These are phyloP conservation scores for Manacus vitellinus DNA, from an alignment of 2,113 vertebrate species.

Conservation along the genomic window DNA sequence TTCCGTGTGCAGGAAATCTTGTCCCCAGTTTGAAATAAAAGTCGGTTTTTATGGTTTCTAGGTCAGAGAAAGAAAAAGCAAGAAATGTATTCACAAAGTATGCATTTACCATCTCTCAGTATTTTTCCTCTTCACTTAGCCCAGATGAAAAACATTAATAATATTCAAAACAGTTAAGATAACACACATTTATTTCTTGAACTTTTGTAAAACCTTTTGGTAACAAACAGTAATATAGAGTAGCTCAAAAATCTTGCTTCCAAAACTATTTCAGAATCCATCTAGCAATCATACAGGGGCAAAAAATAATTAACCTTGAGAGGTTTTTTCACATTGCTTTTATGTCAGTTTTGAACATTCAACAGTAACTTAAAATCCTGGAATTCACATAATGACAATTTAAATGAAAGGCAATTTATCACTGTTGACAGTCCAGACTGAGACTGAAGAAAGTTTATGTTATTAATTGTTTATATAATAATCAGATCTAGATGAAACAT, in stretches of 20 bases:
- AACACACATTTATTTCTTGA: neutral
- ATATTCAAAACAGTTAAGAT: neutral
- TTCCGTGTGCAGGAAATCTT: slow-evolving; percentile 85
- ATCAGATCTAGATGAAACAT: neutral
- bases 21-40: slow-evolving; percentile 72
- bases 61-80: neutral
- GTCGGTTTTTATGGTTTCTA: slow-evolving; percentile 68
- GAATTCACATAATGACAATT: neutral
- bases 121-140: neutral
- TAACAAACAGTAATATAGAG: neutral
- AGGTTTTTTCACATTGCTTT: neutral
- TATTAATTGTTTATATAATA: neutral
- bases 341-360: neutral
- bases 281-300: neutral
- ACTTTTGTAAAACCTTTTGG: neutral
- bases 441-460: neutral
- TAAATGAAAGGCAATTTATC: neutral
- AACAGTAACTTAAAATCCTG: neutral
- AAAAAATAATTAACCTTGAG: neutral
- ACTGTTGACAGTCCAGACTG: neutral
- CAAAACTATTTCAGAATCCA: neutral
- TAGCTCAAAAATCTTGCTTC: neutral
- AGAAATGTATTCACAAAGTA: neutral
- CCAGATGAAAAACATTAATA: neutral
- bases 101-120: neutral